Evolutionary conservation across 2,888 invertebrate species (phyloP), one percentile per base, ranked within the genome.

Genomic region (Hydropsyche betteni): DNA sequence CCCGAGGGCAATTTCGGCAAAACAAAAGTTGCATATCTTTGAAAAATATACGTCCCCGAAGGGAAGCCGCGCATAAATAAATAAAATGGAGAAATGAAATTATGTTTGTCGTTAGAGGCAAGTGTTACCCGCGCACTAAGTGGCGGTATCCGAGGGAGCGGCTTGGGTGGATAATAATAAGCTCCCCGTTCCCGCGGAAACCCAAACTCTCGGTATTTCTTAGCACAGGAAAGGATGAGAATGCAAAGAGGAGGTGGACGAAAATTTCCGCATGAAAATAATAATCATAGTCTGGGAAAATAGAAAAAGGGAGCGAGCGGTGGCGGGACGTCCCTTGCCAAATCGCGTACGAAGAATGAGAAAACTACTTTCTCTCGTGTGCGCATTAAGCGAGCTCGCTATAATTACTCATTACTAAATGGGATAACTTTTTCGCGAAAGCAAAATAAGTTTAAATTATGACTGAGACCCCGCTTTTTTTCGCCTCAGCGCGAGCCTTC

Each of bases 31-130:
- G 72, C 50, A 72, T 72, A 72, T 72, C 64, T 64, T 72, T 61
- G 55, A 72, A 72, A 72, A 72, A 72, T 53, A 70, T 70, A 58
- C 72, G 74, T 76, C 77, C 76, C 77, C 55, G 24, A 76, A 75
- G 78, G 52, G 69, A 68, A 75, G 58, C 53, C 58, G 5, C 71
- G 77, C 74, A 75, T 79, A 77, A 79, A 79, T 79, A 79, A 77
- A 79, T 76, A 77, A 77, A 79, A 77, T 77, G 72, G 79, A 74
- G 73, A 79, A 79, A 79, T 79, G 77, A 79, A 79, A 77, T 79
- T 77, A 79, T 79, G 76, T 76, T 76, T 76, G 79, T 77, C 77
- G 79, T 79, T 79, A 77, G 76, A 75, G 76, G 76, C 77, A 79
- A 79, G 77, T 79, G 79, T 79, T 76, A 55, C 77, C 16, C 75